phyloP scores from a whole-genome alignment of 2,113 vertebrate species.

The Oriolus oriolus region DNA sequence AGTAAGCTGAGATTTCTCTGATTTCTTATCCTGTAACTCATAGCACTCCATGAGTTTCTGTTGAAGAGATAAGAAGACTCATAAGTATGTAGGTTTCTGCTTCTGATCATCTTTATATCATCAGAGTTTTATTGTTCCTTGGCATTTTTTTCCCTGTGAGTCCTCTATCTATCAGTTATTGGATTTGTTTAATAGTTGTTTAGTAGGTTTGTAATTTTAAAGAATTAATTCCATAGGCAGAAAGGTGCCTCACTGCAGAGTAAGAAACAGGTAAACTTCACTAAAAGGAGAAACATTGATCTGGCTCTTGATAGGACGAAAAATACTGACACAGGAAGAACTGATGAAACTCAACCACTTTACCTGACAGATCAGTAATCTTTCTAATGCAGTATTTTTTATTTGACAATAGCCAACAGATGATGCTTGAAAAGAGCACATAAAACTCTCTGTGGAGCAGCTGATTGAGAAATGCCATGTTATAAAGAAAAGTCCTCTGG shows the following conservation, averaged over 20 bases:
- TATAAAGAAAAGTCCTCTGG: neutral
- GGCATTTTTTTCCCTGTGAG: neutral
- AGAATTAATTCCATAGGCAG: neutral
- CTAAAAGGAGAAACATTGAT: neutral
- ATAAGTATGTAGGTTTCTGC: neutral
- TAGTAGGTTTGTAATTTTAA: neutral
- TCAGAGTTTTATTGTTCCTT: neutral
- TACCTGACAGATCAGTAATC: neutral
- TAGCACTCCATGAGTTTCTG: rapidly evolving
- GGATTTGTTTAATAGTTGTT: neutral
- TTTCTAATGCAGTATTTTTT: neutral
- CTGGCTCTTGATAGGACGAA: neutral
- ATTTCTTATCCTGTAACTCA: neutral
- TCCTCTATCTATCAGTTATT: neutral
- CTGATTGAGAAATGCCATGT: neutral
- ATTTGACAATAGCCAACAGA: neutral
- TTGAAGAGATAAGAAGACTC: neutral
- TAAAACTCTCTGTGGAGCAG: neutral
- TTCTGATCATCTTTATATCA: neutral
- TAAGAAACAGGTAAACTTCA: neutral
- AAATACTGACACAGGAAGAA: neutral
- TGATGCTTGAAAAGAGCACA: neutral
- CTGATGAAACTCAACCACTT: neutral
- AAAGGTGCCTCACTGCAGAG: neutral
- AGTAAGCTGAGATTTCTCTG: neutral